phyloP scores from a whole-genome alignment of 92 coral and sea anemone genomes.

The Virgularia gustaviana region DNA sequence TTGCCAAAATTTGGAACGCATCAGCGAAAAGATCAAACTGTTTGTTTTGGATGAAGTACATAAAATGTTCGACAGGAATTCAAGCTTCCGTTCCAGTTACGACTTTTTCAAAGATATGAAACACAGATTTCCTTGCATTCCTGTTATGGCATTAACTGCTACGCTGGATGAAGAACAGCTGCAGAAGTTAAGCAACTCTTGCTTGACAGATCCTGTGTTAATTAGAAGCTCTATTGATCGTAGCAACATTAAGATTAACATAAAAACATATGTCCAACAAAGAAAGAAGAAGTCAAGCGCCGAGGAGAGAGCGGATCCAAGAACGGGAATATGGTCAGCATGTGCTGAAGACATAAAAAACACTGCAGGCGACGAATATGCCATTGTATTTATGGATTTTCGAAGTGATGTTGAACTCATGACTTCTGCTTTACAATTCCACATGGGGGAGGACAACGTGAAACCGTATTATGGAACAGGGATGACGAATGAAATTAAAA shows the following conservation, averaged over 20 bases:
- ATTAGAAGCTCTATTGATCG: conserved; percentile 34
- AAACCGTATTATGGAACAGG: conserved; percentile 42
- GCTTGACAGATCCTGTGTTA: conserved; percentile 34
- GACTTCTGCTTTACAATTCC: conserved; percentile 27
- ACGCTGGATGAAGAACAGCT: conserved; percentile 44
- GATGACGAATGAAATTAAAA: conserved; percentile 21
- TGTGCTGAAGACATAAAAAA: conserved; percentile 42
- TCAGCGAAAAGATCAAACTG: conserved; percentile 26
- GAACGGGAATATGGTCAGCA: conserved; percentile 21
- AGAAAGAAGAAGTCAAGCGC: conserved; percentile 1
- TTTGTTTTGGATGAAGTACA: too few relatives aligned
- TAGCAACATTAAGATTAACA: conserved; percentile 48
- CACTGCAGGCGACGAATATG: conserved; percentile 32
- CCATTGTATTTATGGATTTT: conserved; percentile 56
- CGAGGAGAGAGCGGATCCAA: conserved; percentile 2
- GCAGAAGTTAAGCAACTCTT: conserved; percentile 26
- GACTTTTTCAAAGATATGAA: conserved; percentile 36
- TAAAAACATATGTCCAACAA: conserved; percentile 21
- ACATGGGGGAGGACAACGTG: conserved; percentile 40
- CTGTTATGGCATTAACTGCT: conserved; percentile 56
- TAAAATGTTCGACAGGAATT: conserved; percentile 55
- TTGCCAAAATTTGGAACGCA: conserved; percentile 1
- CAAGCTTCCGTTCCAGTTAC: conserved; percentile 47
- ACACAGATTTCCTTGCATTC: conserved; percentile 18
- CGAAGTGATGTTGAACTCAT: conserved; percentile 50